Percentiles rank a stretch among this genome's conserved stretches.
These are phyloP conservation scores for Parnassius apollo DNA, from an alignment of 2,888 invertebrate genomes.

Conservation along the genomic window DNA sequence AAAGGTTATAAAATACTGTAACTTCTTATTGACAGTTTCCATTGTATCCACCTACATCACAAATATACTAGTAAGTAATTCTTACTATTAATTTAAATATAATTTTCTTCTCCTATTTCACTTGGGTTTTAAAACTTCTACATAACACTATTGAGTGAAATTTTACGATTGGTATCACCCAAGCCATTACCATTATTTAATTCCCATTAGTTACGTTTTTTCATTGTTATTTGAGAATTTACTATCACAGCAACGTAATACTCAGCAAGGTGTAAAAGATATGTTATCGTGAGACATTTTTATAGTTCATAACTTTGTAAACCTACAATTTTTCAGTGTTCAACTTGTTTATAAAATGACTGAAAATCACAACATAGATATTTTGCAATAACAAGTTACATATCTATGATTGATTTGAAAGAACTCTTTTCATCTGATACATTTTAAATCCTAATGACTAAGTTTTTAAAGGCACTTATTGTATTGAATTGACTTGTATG, in stretches of 20 bases:
- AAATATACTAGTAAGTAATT: slow-evolving; percentile 64
- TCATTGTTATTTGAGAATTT: slow-evolving; percentile 30
- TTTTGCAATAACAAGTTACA: slow-evolving; percentile 49
- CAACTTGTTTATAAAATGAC: slow-evolving; percentile 9
- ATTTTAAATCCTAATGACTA: slow-evolving; percentile 78
- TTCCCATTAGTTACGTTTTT: slow-evolving; percentile 6
- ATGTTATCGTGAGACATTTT: slow-evolving; percentile 11
- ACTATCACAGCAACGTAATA: slow-evolving; percentile 43
- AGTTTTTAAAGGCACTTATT: slow-evolving; percentile 77
- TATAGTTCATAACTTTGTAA: slow-evolving; percentile 2
- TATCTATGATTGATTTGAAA: slow-evolving; percentile 42
- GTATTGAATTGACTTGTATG: slow-evolving; percentile 73
- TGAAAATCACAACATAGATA: slow-evolving; percentile 64
- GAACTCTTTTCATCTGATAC: slow-evolving; percentile 46
- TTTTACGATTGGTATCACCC: slow-evolving; percentile 26
- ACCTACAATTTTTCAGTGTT: slow-evolving; percentile 18
- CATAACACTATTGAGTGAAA: slow-evolving; percentile 1
- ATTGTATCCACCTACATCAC: slow-evolving; percentile 50
- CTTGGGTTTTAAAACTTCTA: slow-evolving; percentile 35
- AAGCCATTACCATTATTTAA: slow-evolving; percentile 19
- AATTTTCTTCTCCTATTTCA: slow-evolving; percentile 50
- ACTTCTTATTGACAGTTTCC: slow-evolving; percentile 60
- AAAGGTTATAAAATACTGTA: slow-evolving; percentile 80
- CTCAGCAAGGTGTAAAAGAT: slow-evolving; percentile 28
- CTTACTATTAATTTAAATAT: slow-evolving; percentile 37